These are phyloP conservation scores for Alloscopus bannaensis DNA, from an alignment of 2,888 invertebrate genomes.

Conservation along the genomic window DNA sequence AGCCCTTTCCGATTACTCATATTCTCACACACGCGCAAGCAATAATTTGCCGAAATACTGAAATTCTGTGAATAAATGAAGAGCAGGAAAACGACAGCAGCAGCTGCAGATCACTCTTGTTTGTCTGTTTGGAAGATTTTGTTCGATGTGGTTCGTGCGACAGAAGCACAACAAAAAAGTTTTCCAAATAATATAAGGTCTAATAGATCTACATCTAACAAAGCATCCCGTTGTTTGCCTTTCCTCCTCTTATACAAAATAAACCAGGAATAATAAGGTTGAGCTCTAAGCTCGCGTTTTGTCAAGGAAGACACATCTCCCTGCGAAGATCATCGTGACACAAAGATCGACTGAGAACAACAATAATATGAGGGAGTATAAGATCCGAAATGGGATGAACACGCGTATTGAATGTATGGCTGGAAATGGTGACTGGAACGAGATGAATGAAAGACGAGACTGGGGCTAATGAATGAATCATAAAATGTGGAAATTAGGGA, in stretches of 20 bases:
- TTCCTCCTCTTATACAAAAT: slow-evolving; percentile 8
- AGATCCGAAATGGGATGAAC: neutral
- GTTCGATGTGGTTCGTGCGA: neutral
- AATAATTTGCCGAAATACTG: too few relatives aligned
- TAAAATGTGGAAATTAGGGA: slow-evolving; percentile 65
- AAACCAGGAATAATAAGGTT: slow-evolving; percentile 23
- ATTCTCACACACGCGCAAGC: slow-evolving; percentile 8
- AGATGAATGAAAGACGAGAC: too few relatives aligned
- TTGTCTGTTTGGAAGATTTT: neutral
- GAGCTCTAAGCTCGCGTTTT: neutral
- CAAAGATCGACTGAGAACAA: slow-evolving; percentile 44
- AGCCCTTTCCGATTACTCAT: slow-evolving; percentile 22
- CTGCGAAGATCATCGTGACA: slow-evolving; percentile 39
- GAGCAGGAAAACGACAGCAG: neutral
- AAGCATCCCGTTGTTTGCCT: slow-evolving; percentile 20
- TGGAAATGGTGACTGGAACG: slow-evolving; percentile 15
- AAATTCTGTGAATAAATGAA: too few relatives aligned
- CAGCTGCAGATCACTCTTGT: slow-evolving; percentile 19
- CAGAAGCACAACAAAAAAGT: slow-evolving; percentile 23
- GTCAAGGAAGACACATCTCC: slow-evolving; percentile 3
- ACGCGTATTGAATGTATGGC: slow-evolving; percentile 10
- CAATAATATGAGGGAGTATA: slow-evolving; percentile 23
- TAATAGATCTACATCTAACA: too few relatives aligned
- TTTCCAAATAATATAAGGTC: too few relatives aligned
- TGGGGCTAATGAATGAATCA: slow-evolving; percentile 72